Base-by-base conservation (phyloP, 2,888 invertebrate species). In the Lasioglossum vierecki region DNA sequence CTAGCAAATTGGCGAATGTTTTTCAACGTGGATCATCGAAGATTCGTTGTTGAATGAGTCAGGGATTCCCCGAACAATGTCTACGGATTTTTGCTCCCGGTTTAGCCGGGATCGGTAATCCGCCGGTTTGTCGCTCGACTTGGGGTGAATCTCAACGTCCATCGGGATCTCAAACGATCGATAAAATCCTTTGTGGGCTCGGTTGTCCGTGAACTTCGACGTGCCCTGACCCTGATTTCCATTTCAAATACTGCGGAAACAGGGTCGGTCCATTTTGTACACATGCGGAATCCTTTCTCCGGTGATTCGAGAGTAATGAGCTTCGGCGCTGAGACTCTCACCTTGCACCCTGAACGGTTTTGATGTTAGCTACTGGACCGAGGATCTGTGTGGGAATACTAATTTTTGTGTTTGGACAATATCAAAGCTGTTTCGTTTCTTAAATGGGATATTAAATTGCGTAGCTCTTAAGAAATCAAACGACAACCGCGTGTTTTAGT, bases 1-100 rank as follows among this genome's bases (percentile, higher is more conserved):
- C 46, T 77, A 76, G 41, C 75, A 86, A 88, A 88, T 88, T 88
- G 85, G 80, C 57, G 80, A 71, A 81, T 85, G 79, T 88, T 87
- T 63, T 74, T 84, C 79, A 70, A 70, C 49, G 74, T 63, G 77
- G 74, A 53, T 70, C 70, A 41, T 41, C 41, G 41, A 41, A 41
- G 11, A 22, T 22, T 22, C 70, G n/a, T 39, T 22, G 39, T 39
- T n/a, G 85, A 89, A 87, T 80, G 79, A 71, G 71, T 75, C 63
- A 72, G 84, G 57, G 63, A 83, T 80, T 72, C 83, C 30, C n/a
- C 4, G 57, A n/a, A 79, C 76, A 66, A 83, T 41, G 81, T 70
- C 79, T 18, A 22, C 49, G 57, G 22, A 76, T 72, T 41, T 30
- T 49, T 66, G 53, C 57, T 80, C 75, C 66, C 18, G 44, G 66